Base-by-base conservation (phyloP, 2,113 vertebrate genomes). In the Aegypius monachus region DNA sequence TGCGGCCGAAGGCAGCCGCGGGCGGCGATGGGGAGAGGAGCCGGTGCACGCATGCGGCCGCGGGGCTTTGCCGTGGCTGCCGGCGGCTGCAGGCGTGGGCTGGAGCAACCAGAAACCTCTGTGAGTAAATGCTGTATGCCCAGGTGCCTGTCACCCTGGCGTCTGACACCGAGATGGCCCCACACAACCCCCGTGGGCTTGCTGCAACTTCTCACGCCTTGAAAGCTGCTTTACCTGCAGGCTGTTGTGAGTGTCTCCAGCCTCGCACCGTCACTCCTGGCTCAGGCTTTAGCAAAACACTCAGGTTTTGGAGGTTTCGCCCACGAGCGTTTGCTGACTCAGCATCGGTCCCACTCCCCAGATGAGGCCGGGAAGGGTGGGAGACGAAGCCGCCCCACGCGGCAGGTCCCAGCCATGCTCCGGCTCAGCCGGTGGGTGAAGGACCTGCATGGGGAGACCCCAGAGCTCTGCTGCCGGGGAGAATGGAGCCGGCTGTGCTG, bases 351-450 rank as follows among this genome's bases (percentile, higher is more conserved):
- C 65, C 4, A 3, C 13, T 67, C 47, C 47, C 34, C 7, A 4
- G 3, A 16, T 15, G 43, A 53, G 38, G 31, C 4, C 4, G 23
- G 42, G 53, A 42, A 10, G 31, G 18, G 23, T 32, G 36, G 36
- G 61, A 56, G 16, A 9, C 1, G 15, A n/a, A 42, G 20, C 15
- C 17, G 12, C 7, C 17, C 45, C 26, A 36, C 1, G 7, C 2
- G 7, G 16, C 19, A 52, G 25, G 10, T 31, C 48, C 55, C 42
- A 58, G 48, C 34, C 7, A 5, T 2, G 53, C 36, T 52, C 48
- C 23, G 18, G 67, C 43, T 21, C 48, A 10, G 26, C 36, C 1
- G 0, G 0, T 3, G 58, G 2, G 14, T 8, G 27, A 22, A 6
- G 23, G 8, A 38, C 6, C 6, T 11, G 53, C 23, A 38, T 3